phyloP scores from a whole-genome alignment of 1,140 invertebrate genomes.

The Rhyacophila brunnea region DNA sequence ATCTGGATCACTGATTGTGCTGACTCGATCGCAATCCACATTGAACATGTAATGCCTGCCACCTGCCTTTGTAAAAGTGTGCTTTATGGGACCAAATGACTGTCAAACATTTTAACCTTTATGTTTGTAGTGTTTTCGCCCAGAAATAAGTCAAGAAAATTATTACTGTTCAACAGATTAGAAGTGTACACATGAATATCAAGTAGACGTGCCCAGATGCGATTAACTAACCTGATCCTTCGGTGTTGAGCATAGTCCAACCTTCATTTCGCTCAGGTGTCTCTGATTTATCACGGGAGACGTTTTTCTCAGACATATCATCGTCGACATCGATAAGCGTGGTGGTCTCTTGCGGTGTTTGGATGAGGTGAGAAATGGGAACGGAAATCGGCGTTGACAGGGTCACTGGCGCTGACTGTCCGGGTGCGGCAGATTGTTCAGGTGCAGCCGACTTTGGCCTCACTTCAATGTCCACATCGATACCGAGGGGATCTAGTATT shows the following conservation, averaged over 20 bases:
- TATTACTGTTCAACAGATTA: no score
- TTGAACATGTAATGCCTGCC: no score
- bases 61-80: no score
- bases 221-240: constrained; percentile 15
- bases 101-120: no score
- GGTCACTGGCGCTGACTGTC: not conserved
- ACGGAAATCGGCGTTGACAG: not conserved
- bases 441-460: constrained; percentile 1
- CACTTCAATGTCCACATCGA: constrained; percentile 19
- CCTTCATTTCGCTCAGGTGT: constrained; percentile 1
- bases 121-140: no score
- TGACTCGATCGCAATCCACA: no score
- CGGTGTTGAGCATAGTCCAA: constrained; percentile 20
- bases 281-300: not conserved
- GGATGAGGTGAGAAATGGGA: not conserved
- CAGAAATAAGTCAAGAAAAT: no score
- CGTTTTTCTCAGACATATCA: constrained; percentile 2
- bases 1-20: no score
- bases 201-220: not conserved
- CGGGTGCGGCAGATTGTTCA: not conserved
- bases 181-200: no score
- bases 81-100: no score
- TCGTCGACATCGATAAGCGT: constrained; percentile 12
- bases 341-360: not conserved
- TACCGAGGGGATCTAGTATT: constrained; percentile 15